Conservation (phyloP, 2,888 invertebrate species). For the Desoria tigrina region DNA sequence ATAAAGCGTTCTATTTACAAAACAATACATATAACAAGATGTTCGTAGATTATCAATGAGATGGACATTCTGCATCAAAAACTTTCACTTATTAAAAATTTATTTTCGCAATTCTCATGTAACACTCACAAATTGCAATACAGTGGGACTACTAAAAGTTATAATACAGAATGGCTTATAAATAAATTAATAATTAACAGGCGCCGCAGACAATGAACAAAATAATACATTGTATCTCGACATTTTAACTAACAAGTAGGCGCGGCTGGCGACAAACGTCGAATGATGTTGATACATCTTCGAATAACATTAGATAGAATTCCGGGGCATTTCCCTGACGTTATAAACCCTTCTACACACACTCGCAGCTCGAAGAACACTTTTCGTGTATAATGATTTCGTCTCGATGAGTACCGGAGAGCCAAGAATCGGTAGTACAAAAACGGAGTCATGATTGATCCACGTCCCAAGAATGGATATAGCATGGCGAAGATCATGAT, state of each 20-base stretch:
- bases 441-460: slow-evolving; percentile 87
- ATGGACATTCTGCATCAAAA: no score
- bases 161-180: no score
- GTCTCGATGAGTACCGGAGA: slow-evolving; percentile 86
- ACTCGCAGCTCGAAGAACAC: slow-evolving; percentile 85
- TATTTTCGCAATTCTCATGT: no score
- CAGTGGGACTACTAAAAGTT: no score
- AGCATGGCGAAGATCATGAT: slow-evolving; percentile 63
- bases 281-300: slow-evolving; percentile 69
- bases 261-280: slow-evolving; percentile 70
- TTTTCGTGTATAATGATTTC: slow-evolving; percentile 94
- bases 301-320: slow-evolving; percentile 65
- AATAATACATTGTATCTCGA: no score
- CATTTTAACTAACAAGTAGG: slow-evolving; percentile 22
- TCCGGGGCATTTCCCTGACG: slow-evolving; percentile 69
- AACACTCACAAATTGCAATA: no score
- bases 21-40: no score
- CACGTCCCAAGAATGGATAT: slow-evolving; percentile 79
- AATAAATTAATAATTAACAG: no score
- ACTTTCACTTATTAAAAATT: no score
- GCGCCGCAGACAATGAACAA: no score
- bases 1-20: no score
- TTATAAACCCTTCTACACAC: slow-evolving; percentile 68
- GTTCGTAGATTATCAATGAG: no score
- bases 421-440: slow-evolving; percentile 95